These are phyloP conservation scores for Crenuchus spilurus DNA, from an alignment of 2,797 vertebrate genomes.

Conservation along the genomic window DNA sequence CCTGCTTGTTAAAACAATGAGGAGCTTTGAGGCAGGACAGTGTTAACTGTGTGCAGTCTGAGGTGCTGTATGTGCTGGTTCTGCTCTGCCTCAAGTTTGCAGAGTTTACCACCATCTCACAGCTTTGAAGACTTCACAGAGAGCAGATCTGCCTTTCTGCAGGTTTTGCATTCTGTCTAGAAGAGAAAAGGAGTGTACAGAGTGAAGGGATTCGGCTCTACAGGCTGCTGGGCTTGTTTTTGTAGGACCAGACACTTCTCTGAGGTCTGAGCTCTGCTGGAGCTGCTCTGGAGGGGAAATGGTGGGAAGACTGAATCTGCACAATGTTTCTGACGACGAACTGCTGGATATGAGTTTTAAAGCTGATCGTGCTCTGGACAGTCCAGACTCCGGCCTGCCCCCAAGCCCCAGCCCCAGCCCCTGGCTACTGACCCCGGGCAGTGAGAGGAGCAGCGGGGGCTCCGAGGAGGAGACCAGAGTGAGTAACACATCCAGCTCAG, in stretches of 20 bases:
- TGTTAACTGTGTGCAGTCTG: conserved; percentile 55
- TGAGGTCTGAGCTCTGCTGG: conserved; percentile 10
- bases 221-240: too few species aligned
- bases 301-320: conserved; percentile 90
- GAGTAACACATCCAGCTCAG: neutral
- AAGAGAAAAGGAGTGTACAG: too few species aligned
- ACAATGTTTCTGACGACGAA: conserved; percentile 85
- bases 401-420: conserved; percentile 78
- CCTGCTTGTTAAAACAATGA: conserved; percentile 59
- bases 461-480: conserved; percentile 72
- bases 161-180: too few species aligned
- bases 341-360: conserved; percentile 86
- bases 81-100: neutral
- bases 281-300: conserved; percentile 69
- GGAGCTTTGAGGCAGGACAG: conserved; percentile 47
- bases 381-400: conserved; percentile 92
- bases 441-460: conserved; percentile 70
- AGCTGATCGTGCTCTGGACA: conserved; percentile 89
- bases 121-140: too few species aligned
- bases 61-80: conserved; percentile 8
- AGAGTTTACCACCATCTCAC: neutral
- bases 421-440: conserved; percentile 77
- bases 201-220: too few species aligned
- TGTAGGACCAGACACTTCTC: too few species aligned
- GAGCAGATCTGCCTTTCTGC: too few species aligned